Evolutionary conservation across 1,140 invertebrate species (phyloP).

Genomic region (Zeugodacus cucurbitae): DNA sequence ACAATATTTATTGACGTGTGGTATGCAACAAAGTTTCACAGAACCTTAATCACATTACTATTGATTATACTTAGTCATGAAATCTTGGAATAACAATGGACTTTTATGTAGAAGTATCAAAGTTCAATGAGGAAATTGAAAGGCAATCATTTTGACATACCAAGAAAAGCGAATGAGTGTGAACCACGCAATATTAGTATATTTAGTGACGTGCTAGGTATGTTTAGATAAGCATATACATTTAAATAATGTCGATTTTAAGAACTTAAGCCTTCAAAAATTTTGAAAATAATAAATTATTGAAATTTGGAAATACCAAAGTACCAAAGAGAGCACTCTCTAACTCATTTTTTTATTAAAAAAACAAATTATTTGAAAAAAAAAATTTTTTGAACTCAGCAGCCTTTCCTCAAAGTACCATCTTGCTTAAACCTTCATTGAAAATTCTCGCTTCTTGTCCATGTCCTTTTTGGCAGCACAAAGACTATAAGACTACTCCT

Average conservation of each 20-base stretch:
- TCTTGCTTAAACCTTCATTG: background rate
- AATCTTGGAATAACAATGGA: background rate
- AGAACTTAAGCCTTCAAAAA: too few relatives aligned
- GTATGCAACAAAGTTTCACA: background rate
- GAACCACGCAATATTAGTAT: too few relatives aligned
- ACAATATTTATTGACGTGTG: too few relatives aligned
- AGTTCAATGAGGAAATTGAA: background rate
- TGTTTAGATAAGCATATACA: too few relatives aligned
- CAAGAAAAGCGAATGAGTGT: background rate
- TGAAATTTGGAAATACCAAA: too few relatives aligned
- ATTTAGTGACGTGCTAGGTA: too few relatives aligned
- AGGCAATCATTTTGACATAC: background rate
- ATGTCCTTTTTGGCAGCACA: slow-evolving; percentile 16
- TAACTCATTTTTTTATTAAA: too few relatives aligned
- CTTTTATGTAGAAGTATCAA: background rate
- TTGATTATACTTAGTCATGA: background rate
- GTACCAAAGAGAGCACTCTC: too few relatives aligned
- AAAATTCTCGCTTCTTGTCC: background rate
- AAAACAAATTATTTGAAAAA: too few relatives aligned
- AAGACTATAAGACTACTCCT: background rate
- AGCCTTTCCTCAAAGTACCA: background rate
- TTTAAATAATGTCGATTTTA: too few relatives aligned
- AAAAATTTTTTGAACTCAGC: background rate
- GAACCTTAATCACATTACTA: background rate
- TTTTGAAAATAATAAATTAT: too few relatives aligned